Base-by-base conservation (phyloP, 2,797 vertebrate species). In the Danio kyathit region DNA sequence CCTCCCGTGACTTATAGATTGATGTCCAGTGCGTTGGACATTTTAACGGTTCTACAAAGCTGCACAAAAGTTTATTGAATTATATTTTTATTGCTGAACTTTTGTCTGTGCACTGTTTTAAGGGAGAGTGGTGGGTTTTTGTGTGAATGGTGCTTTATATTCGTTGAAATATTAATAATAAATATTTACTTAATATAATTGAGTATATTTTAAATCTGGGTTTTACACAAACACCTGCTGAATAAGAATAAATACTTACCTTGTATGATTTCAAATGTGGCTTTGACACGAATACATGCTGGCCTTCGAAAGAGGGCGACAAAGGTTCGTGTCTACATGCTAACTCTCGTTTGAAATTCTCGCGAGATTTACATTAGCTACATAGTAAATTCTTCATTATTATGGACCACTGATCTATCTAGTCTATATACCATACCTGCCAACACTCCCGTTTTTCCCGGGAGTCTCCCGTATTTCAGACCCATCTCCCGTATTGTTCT, bases 51-150 rank as follows among this genome's bases (percentile, higher is more conserved):
- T 79, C 13, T 76, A 69, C 74, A 74, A 81, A 74, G 79, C 66
- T 86, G 76, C 78, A 83, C 63, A 51, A 38, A 48, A 41, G 44
- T 78, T 78, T 76, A 5, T 73, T 52, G 21, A 59, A 74, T 40
- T 83, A 67, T 84, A 84, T 86, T 85, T 86, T 69, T 59, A 43
- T 79, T 70, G 44, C 29, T 69, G 29, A 40, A 75, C 59, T 65
- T 44, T 49, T 76, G n/a, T 40, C 12, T 69, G 14, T 75, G 19
- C 61, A 73, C 29, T 80, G 75, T 79, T 76, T 76, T 48, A 43
- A 57, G 44, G 19, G 40, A 0, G 51, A 17, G 43, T 70, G 16
- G 7, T 61, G 14, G 67, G 59, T 10, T 63, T 11, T 2, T 74
- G 54, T 73, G 17, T 79, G n/a, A 17, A 19, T 75, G 43, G 11